phyloP scores from a whole-genome alignment of 92 coral and sea anemone species.

The Siderastrea siderea region DNA sequence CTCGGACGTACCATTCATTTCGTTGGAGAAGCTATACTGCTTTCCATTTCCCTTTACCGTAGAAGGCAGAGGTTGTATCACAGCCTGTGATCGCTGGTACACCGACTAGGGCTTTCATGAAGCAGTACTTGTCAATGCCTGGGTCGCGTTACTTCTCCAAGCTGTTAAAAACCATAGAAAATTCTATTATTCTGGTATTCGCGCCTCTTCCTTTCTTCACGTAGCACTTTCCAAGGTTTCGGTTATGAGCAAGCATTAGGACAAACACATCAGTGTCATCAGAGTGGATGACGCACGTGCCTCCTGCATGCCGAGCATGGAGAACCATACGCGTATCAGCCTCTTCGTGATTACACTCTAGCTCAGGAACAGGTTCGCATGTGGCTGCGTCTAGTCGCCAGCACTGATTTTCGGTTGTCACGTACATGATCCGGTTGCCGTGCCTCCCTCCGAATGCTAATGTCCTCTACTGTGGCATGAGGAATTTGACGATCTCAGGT shows the following conservation, averaged over 20 bases:
- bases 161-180: too few species aligned
- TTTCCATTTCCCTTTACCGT: conserved; percentile 72
- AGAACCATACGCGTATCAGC: conserved; percentile 74
- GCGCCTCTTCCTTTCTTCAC: too few species aligned
- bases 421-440: conserved; percentile 49
- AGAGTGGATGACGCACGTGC: conserved; percentile 44
- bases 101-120: too few species aligned
- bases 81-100: too few species aligned
- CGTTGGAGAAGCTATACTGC: conserved; percentile 54
- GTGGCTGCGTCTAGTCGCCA: conserved; percentile 37
- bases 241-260: too few species aligned
- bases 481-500: conserved; percentile 63
- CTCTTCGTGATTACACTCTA: conserved; percentile 72
- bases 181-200: too few species aligned
- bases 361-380: conserved; percentile 57
- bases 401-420: conserved; percentile 57
- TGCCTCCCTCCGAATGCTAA: conserved; percentile 59
- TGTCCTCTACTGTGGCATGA: conserved; percentile 68
- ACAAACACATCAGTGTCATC: too few species aligned
- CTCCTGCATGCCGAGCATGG: conserved; percentile 72
- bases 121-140: too few species aligned
- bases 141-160: too few species aligned
- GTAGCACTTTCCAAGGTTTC: too few species aligned
- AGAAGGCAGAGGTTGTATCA: conserved; percentile 30
- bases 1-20: conserved; percentile 44